Evolutionary conservation across 2,113 vertebrate genomes (phyloP).

Genomic region (Sinocyclocheilus maitianheensis): DNA sequence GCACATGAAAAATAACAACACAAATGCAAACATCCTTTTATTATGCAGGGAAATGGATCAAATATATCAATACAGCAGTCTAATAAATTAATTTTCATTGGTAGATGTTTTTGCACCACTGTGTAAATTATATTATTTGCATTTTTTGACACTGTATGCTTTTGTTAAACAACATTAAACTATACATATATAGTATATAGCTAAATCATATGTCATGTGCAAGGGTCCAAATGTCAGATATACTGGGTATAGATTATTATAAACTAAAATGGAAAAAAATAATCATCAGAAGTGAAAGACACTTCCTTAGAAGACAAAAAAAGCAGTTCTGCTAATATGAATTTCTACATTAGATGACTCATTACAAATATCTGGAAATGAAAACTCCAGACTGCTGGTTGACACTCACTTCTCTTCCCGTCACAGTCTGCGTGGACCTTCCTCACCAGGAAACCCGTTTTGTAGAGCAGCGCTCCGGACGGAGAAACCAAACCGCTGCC

Average conservation of each 20-base stretch:
- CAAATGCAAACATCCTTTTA: not conserved
- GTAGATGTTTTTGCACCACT: not conserved
- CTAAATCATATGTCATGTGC: not conserved
- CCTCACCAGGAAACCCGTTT: conserved; percentile 92
- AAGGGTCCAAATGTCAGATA: not conserved
- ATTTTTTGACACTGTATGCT: not conserved
- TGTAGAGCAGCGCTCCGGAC: conserved; percentile 85
- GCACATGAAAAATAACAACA: conserved; percentile 35
- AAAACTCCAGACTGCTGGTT: no score
- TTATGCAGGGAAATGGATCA: not conserved
- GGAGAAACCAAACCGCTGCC: conserved; percentile 83
- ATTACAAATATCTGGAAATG: no score
- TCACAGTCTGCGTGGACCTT: conserved; percentile 95
- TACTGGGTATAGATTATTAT: no score
- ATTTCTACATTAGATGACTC: not conserved
- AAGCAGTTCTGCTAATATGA: not conserved
- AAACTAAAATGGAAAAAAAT: no score
- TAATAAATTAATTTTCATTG: no score
- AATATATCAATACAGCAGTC: no score
- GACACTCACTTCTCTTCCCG: conserved; percentile 89
- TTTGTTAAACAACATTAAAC: not conserved
- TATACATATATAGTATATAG: not conserved
- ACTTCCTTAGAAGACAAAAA: conserved; percentile 83
- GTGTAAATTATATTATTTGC: no score
- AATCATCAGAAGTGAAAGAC: not conserved